These are phyloP conservation scores for Propithecus coquereli DNA, from an alignment of 2,113 vertebrate species.

Conservation along the genomic window DNA sequence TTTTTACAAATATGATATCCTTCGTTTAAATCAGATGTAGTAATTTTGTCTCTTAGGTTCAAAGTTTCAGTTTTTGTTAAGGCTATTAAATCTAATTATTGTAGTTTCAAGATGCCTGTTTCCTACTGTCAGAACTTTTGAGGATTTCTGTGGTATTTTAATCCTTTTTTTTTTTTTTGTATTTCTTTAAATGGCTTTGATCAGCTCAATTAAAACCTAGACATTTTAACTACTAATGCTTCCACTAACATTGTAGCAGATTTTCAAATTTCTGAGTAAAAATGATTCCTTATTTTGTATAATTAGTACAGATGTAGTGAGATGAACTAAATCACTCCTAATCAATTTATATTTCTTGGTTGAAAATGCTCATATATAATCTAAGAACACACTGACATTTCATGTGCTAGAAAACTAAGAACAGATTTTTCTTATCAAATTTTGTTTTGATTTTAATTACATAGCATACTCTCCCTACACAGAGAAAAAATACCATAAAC, in stretches of 20 bases:
- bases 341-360: constrained; percentile 4
- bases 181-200: constrained; percentile 8
- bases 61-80: not conserved
- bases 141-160: not conserved
- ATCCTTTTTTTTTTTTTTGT: not conserved
- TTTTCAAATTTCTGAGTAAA: constrained; percentile 12
- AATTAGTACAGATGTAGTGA: constrained; percentile 5
- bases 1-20: not conserved
- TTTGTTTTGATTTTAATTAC: constrained; percentile 45
- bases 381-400: constrained; percentile 2
- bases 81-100: not conserved
- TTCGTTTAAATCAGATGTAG: not conserved
- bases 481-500: not conserved
- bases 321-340: not conserved
- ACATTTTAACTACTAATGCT: not conserved
- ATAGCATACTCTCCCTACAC: not conserved
- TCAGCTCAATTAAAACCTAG: not conserved
- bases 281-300: not conserved
- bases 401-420: not conserved
- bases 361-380: constrained; percentile 12
- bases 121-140: not conserved
- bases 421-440: constrained; percentile 19
- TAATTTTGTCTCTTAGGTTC: not conserved
- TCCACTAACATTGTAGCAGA: not conserved
- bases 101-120: not conserved